These are phyloP conservation scores for Amphiprion clarkii DNA, from an alignment of 2,797 vertebrate genomes.

Conservation along the genomic window DNA sequence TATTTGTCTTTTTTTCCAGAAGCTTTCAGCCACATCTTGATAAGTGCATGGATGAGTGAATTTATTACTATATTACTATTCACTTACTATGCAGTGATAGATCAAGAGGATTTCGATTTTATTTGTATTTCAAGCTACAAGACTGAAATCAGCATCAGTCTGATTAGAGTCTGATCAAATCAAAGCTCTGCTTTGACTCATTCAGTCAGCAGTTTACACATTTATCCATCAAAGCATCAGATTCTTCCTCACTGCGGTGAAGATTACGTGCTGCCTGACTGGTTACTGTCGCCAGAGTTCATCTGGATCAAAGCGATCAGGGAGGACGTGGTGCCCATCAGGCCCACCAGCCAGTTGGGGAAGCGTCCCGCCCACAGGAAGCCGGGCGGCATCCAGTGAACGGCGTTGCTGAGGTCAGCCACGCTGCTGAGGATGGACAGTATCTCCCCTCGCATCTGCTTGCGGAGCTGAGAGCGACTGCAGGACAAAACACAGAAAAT, in stretches of 20 bases:
- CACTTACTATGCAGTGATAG: neutral
- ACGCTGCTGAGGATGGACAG: slow-evolving; percentile 84
- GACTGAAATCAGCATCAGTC: neutral
- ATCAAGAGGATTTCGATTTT: neutral
- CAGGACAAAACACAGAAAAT: neutral
- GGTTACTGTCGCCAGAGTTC: slow-evolving; percentile 30
- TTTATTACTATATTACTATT: neutral
- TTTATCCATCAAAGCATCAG: neutral
- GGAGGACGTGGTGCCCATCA: slow-evolving; percentile 93
- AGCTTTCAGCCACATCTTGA: neutral
- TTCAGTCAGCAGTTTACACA: neutral
- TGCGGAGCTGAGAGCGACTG: slow-evolving; percentile 61
- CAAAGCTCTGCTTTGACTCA: slow-evolving; percentile 1
- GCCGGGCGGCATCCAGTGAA: slow-evolving; percentile 95
- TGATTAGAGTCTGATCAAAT: neutral
- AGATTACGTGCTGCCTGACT: slow-evolving; percentile 41
- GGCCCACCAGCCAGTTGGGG: slow-evolving; percentile 93
- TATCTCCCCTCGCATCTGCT: slow-evolving; percentile 82
- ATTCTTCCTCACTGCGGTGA: slow-evolving; percentile 17
- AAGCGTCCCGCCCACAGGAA: slow-evolving; percentile 92
- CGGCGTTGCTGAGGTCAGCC: slow-evolving; percentile 91
- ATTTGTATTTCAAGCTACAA: neutral
- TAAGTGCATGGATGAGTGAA: neutral
- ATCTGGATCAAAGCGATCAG: slow-evolving; percentile 90
- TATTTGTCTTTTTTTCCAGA: too few relatives aligned